A percentile compares a stretch with the other conserved stretches of the same genome.
Conservation (phyloP, 2,888 invertebrate genomes). For the Cephus nigrinus region DNA sequence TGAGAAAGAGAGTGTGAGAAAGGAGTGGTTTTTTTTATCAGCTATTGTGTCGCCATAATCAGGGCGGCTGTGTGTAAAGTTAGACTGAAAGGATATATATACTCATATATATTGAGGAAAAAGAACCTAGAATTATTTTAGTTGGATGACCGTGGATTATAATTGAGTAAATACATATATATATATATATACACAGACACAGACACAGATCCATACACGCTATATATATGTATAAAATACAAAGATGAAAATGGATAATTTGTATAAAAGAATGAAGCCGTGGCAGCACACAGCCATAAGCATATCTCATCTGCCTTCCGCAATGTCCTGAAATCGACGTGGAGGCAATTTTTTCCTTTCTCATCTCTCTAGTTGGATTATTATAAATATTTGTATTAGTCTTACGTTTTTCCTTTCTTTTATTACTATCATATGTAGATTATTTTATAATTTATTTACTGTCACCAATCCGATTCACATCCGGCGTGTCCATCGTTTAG, state of each 20-base stretch:
- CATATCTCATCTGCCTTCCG: too few species aligned
- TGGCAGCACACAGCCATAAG: too few species aligned
- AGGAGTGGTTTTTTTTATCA: constrained; percentile 20
- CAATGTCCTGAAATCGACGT: too few species aligned
- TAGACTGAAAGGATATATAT: constrained; percentile 45
- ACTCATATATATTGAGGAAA: constrained; percentile 15
- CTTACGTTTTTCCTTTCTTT: not conserved
- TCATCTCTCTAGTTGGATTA: too few species aligned
- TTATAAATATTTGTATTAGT: not conserved
- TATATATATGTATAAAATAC: constrained; percentile 20
- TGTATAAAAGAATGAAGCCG: constrained; percentile 3
- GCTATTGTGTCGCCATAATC: constrained; percentile 2
- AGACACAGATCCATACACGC: not conserved
- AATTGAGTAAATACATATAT: constrained; percentile 26
- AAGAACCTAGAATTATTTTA: not conserved
- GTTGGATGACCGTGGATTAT: constrained; percentile 8
- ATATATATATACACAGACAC: not conserved
- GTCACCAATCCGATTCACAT: not conserved
- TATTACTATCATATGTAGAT: not conserved
- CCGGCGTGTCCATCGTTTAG: too few species aligned
- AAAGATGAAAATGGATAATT: constrained; percentile 18
- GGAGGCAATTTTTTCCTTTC: too few species aligned
- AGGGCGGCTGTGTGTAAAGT: constrained; percentile 43
- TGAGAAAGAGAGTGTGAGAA: constrained; percentile 10
- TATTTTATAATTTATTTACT: not conserved